Evolutionary conservation across 2,113 vertebrate genomes (phyloP).

Genomic region (Oxyura jamaicensis): DNA sequence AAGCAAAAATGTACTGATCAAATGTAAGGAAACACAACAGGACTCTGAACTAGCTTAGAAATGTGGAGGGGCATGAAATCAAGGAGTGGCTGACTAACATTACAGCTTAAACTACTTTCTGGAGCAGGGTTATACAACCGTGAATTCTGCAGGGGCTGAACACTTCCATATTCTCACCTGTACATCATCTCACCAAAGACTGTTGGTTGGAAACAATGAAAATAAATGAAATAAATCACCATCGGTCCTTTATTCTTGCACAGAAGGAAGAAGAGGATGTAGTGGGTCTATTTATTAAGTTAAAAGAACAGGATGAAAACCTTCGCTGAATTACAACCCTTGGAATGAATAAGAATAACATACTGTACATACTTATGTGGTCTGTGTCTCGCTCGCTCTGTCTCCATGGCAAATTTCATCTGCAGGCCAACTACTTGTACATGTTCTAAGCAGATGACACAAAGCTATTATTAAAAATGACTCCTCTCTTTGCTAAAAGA

Average conservation of each 20-base stretch:
- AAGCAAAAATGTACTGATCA: neutral
- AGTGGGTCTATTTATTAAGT: neutral
- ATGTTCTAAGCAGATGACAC: neutral
- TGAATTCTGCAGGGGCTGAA: neutral
- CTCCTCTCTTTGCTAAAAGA: neutral
- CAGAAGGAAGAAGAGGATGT: neutral
- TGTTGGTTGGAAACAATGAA: neutral
- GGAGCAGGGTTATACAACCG: neutral
- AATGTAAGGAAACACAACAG: neutral
- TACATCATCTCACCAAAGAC: neutral
- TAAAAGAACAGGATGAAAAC: neutral
- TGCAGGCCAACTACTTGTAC: neutral
- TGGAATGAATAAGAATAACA: constrained; percentile 21
- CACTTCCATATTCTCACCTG: neutral
- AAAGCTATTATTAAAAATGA: neutral
- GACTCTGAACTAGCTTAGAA: neutral
- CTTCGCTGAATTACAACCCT: neutral
- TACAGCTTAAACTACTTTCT: neutral
- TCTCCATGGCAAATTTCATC: neutral
- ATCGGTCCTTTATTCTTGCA: neutral
- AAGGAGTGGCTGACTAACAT: neutral
- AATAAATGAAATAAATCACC: neutral
- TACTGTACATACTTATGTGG: neutral
- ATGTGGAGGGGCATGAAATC: neutral
- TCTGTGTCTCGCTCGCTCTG: neutral